Evolutionary conservation across 2,113 vertebrate species (phyloP).

Genomic region (Gallinago jamesoni): DNA sequence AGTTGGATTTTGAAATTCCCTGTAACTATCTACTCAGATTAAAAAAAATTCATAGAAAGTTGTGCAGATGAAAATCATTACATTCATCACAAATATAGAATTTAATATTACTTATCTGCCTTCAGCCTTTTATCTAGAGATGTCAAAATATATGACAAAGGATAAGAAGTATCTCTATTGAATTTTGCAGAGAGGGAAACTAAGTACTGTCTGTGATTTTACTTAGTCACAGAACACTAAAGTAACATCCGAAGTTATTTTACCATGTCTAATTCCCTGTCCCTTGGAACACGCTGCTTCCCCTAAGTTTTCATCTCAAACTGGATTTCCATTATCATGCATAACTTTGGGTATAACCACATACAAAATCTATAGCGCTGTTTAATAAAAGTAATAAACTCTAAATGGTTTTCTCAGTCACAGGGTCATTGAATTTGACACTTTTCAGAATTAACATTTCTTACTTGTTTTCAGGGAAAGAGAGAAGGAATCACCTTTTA

Average conservation of each 20-base stretch:
- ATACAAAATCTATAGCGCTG: background rate
- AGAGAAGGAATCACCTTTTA: background rate
- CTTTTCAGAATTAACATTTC: background rate
- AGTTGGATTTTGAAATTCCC: background rate
- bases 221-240: background rate
- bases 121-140: conserved; percentile 11
- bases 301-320: background rate
- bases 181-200: background rate
- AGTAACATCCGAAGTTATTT: background rate
- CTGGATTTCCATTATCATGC: background rate
- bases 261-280: background rate
- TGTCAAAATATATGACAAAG: conserved; percentile 39
- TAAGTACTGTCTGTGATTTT: background rate
- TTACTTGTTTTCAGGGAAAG: background rate
- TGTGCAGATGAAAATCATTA: conserved; percentile 2
- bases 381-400: background rate
- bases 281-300: background rate
- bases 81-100: conserved; percentile 4
- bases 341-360: background rate
- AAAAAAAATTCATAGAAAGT: background rate
- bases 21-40: background rate
- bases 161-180: background rate
- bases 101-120: conserved; percentile 37
- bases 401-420: background rate
- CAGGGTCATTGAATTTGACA: background rate